These are phyloP conservation scores for Patella caerulea DNA, from an alignment of 2,888 invertebrate genomes.

Conservation along the genomic window DNA sequence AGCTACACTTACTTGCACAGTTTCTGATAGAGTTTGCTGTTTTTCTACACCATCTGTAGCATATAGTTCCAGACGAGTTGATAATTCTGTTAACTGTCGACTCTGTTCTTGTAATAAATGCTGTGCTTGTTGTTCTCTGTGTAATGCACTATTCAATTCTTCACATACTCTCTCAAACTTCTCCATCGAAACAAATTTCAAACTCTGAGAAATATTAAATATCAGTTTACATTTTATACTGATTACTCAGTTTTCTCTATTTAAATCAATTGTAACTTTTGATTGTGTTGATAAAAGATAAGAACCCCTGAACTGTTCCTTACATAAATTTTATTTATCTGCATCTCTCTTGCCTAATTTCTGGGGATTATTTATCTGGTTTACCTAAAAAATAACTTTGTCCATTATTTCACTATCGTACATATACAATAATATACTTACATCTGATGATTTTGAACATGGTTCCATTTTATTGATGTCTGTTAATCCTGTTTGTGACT, in stretches of 20 bases:
- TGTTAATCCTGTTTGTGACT: conserved; percentile 42
- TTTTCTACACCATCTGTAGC: conserved; percentile 58
- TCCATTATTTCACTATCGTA: too few relatives aligned
- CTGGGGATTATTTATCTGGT: too few relatives aligned
- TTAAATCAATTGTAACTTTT: too few relatives aligned
- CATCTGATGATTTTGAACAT: conserved; percentile 3
- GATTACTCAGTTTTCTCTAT: too few relatives aligned
- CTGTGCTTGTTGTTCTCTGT: conserved; percentile 66
- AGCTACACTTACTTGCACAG: conserved; percentile 55
- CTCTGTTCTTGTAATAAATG: conserved; percentile 65
- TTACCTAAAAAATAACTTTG: too few relatives aligned
- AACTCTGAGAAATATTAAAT: conserved; percentile 36
- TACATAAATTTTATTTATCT: too few relatives aligned
- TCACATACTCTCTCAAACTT: conserved; percentile 66
- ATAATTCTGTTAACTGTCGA: conserved; percentile 59
- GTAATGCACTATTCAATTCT: conserved; percentile 64
- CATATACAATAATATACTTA: background rate
- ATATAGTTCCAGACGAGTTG: conserved; percentile 53
- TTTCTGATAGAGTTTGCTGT: conserved; percentile 57
- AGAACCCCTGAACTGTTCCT: too few relatives aligned
- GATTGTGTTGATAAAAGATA: too few relatives aligned
- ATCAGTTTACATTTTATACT: too few relatives aligned
- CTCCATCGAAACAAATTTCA: conserved; percentile 57
- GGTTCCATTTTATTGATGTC: background rate
- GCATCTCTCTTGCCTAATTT: too few relatives aligned